Evolutionary conservation across 1,140 invertebrate genomes (phyloP).

Genomic region (Lethrus apterus): DNA sequence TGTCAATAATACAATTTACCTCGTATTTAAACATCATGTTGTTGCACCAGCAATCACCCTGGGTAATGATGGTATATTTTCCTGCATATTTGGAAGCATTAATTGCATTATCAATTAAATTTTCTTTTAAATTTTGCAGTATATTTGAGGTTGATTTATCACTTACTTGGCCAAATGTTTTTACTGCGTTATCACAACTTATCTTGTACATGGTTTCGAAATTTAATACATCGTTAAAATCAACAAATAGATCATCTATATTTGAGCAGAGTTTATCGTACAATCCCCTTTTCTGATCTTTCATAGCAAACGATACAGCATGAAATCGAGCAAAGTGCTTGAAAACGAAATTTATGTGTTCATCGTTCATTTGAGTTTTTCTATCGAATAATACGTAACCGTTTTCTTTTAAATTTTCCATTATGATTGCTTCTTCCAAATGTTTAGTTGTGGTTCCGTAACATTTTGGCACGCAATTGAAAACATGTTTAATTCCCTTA

Average conservation of each 20-base stretch:
- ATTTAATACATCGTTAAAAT: neutral
- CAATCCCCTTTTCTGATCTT: constrained; percentile 33
- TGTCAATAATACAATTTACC: constrained; percentile 20
- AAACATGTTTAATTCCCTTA: constrained; percentile 12
- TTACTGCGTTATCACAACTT: neutral
- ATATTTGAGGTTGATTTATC: neutral
- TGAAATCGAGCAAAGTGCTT: constrained; percentile 47
- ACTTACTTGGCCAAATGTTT: neutral
- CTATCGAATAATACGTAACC: constrained; percentile 45
- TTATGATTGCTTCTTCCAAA: constrained; percentile 43
- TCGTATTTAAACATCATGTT: constrained; percentile 50
- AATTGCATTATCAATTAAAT: neutral
- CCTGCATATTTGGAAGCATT: neutral
- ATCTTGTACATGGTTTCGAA: neutral
- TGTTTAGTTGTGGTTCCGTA: constrained; percentile 35
- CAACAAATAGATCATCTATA: neutral
- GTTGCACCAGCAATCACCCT: constrained; percentile 50
- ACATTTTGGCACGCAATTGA: constrained; percentile 36
- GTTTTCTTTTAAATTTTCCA: constrained; percentile 45
- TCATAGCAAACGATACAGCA: constrained; percentile 45
- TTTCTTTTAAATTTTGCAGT: neutral
- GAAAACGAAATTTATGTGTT: constrained; percentile 42
- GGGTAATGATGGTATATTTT: constrained; percentile 38
- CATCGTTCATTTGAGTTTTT: constrained; percentile 38
- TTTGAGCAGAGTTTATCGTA: neutral